Evolutionary conservation across 2,797 vertebrate genomes (phyloP).

Genomic region (Ceyx erithaca): DNA sequence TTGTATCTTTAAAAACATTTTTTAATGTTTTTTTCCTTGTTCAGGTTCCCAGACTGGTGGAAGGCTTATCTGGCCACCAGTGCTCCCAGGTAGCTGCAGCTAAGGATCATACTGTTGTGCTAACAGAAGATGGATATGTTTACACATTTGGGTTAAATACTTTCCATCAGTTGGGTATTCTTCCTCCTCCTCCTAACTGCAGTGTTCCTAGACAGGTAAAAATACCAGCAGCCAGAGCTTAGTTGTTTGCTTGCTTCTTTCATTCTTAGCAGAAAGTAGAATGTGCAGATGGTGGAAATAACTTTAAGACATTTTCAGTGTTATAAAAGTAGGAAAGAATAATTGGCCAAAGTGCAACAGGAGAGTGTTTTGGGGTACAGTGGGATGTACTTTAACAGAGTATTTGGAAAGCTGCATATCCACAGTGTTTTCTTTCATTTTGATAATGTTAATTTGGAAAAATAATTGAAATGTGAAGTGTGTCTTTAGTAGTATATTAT

Average conservation of each 20-base stretch:
- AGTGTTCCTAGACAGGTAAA: slow-evolving; percentile 93
- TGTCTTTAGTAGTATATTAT: background rate
- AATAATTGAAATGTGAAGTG: background rate
- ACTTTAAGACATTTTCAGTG: background rate
- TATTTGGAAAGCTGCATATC: background rate
- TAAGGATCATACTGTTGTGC: slow-evolving; percentile 94
- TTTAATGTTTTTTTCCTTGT: background rate
- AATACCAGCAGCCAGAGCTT: background rate
- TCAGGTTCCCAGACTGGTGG: slow-evolving; percentile 92
- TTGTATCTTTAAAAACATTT: background rate
- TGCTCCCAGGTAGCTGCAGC: slow-evolving; percentile 93
- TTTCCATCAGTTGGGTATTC: slow-evolving; percentile 92
- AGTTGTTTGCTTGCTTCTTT: fast-evolving
- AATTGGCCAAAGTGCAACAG: background rate
- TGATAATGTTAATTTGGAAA: background rate
- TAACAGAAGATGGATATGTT: slow-evolving; percentile 94
- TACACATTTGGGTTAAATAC: slow-evolving; percentile 95
- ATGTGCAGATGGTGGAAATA: background rate
- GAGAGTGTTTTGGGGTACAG: background rate
- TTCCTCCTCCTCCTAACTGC: slow-evolving; percentile 87
- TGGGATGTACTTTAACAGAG: background rate
- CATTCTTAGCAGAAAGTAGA: background rate
- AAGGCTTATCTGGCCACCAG: slow-evolving; percentile 89
- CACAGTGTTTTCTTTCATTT: background rate
- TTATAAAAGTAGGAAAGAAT: background rate